Conservation (phyloP, 2,113 vertebrate genomes). For the Heptranchias perlo region DNA sequence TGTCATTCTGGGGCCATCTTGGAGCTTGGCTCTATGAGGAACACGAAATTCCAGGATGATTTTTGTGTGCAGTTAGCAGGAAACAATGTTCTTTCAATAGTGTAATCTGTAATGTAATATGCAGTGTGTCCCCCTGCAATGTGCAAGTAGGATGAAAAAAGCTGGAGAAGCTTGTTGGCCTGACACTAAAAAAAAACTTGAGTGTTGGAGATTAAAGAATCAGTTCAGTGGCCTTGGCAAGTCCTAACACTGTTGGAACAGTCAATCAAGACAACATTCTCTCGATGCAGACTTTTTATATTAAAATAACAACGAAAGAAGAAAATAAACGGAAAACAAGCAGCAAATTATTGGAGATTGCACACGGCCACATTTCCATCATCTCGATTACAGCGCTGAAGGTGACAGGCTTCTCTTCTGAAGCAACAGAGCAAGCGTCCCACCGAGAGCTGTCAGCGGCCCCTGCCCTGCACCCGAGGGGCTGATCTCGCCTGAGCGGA, state of each 20-base stretch:
- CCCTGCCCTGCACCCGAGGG: not conserved
- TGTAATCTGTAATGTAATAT: too few species aligned
- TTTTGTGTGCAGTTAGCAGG: not conserved
- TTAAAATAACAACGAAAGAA: not conserved
- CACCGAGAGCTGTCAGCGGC: not conserved
- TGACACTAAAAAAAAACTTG: constrained; percentile 8
- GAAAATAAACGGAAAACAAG: not conserved
- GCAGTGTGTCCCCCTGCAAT: not conserved
- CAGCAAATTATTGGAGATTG: not conserved
- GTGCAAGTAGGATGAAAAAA: not conserved
- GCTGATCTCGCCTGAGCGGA: not conserved
- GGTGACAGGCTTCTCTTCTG: not conserved
- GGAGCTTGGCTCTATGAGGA: not conserved
- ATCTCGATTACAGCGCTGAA: not conserved
- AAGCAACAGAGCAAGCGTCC: not conserved
- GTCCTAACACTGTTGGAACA: not conserved
- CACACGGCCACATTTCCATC: not conserved
- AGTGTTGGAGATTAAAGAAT: constrained; percentile 31
- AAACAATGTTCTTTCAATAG: not conserved
- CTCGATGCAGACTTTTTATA: not conserved
- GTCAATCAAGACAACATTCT: not conserved
- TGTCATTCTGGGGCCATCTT: too few species aligned
- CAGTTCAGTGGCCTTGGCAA: not conserved
- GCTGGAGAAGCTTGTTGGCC: not conserved
- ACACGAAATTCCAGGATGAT: not conserved